phyloP scores from a whole-genome alignment of 2,797 vertebrate species.

The Macropodus opercularis region DNA sequence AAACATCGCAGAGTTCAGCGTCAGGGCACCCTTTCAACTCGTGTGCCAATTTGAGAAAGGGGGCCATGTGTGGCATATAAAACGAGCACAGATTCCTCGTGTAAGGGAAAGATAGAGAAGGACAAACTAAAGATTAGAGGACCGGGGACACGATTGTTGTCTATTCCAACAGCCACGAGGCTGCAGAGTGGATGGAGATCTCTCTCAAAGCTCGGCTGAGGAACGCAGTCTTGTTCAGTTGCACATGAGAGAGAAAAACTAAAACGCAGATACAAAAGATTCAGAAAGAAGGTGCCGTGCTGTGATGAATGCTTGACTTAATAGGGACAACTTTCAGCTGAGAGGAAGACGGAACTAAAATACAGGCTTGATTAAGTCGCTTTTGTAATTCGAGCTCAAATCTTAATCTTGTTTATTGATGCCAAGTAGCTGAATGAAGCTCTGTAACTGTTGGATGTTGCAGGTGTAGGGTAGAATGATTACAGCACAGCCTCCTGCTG shows the following conservation, averaged over 20 bases:
- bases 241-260: constrained; percentile 12
- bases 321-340: constrained; percentile 7
- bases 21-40: constrained; percentile 53
- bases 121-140: constrained; percentile 30
- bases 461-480: not conserved
- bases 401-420: not conserved
- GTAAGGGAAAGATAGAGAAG: constrained; percentile 4
- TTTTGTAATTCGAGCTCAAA: constrained; percentile 9
- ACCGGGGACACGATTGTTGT: constrained; percentile 33
- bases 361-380: constrained; percentile 1
- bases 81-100: constrained; percentile 45
- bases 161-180: constrained; percentile 26
- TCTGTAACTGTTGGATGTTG: not conserved
- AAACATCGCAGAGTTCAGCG: constrained; percentile 55
- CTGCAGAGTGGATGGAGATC: constrained; percentile 25
- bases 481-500: not conserved
- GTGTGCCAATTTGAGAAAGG: constrained; percentile 56
- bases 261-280: constrained; percentile 1
- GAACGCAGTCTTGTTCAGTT: constrained; percentile 27
- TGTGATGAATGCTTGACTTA: constrained; percentile 19
- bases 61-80: constrained; percentile 36
- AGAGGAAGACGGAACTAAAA: constrained; percentile 14
- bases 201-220: constrained; percentile 28
- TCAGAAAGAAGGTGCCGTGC: constrained; percentile 15
- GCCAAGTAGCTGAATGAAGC: not conserved